These are phyloP conservation scores for Bombus picipes DNA, from an alignment of 1,140 invertebrate species.

Conservation along the genomic window DNA sequence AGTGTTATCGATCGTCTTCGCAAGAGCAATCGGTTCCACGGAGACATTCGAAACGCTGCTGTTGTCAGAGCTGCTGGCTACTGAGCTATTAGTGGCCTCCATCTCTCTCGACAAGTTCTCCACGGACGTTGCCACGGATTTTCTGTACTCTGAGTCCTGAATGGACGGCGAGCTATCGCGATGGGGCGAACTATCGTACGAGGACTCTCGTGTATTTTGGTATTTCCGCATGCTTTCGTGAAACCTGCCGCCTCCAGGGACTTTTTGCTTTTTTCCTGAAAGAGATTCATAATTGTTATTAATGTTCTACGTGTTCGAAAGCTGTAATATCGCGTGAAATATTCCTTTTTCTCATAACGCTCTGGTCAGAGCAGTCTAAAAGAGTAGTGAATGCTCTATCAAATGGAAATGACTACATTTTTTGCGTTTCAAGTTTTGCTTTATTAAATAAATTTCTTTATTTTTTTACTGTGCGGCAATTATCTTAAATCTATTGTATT, in stretches of 20 bases:
- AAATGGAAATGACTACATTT: not conserved
- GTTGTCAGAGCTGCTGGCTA: slow-evolving; percentile 23
- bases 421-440: too few species aligned
- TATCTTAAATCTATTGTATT: too few species aligned
- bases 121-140: slow-evolving; percentile 47
- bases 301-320: not conserved
- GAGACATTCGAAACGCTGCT: slow-evolving; percentile 54
- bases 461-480: too few species aligned
- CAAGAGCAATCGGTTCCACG: slow-evolving; percentile 25
- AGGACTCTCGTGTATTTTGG: slow-evolving; percentile 5
- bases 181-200: not conserved
- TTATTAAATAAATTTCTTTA: too few species aligned
- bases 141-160: slow-evolving; percentile 25
- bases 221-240: slow-evolving; percentile 20
- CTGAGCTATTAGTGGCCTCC: slow-evolving; percentile 41
- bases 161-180: slow-evolving; percentile 33
- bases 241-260: not conserved
- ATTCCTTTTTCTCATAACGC: not conserved
- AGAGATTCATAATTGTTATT: not conserved
- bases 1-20: slow-evolving; percentile 45
- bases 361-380: not conserved
- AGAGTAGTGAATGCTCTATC: not conserved
- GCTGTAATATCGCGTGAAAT: not conserved
- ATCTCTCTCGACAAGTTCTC: slow-evolving; percentile 44
- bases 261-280: not conserved